Evolutionary conservation across 2,797 vertebrate genomes (phyloP).

Genomic region (Galago senegalensis): DNA sequence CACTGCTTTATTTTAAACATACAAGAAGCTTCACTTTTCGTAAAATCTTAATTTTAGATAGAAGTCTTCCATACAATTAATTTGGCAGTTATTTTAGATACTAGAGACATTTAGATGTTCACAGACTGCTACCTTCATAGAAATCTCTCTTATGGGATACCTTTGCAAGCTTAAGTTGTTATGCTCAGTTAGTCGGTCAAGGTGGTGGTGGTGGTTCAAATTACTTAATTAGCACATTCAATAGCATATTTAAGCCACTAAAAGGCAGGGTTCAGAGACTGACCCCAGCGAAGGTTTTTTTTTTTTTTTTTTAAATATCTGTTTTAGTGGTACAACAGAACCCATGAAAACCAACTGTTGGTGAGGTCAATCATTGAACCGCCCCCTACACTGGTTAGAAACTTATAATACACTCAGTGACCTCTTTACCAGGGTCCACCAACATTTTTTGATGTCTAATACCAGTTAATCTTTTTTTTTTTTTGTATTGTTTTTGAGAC

Average conservation of each 20-base stretch:
- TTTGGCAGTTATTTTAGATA: slow-evolving; percentile 36
- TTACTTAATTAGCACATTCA: background rate
- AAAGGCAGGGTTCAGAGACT: no score
- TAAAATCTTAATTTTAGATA: slow-evolving; percentile 37
- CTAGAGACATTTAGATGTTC: slow-evolving; percentile 15
- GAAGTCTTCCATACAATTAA: slow-evolving; percentile 44
- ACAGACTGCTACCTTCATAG: background rate
- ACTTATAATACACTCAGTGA: background rate
- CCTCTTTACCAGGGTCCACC: background rate
- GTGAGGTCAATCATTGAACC: no score
- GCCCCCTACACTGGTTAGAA: no score
- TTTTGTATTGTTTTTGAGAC: no score
- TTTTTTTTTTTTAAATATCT: no score
- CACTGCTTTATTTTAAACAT: slow-evolving; percentile 51
- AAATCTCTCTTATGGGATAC: slow-evolving; percentile 17
- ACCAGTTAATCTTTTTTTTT: slow-evolving; percentile 23
- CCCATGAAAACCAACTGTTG: no score
- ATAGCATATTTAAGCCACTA: no score
- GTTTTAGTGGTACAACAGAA: no score
- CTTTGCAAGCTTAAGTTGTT: slow-evolving; percentile 3
- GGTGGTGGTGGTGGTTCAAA: background rate
- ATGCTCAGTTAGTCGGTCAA: background rate
- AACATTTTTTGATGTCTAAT: slow-evolving; percentile 4
- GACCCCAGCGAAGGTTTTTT: no score
- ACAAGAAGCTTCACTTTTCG: slow-evolving; percentile 38